phyloP scores from a whole-genome alignment of 1,140 invertebrate genomes.

The Amphibalanus amphitrite region DNA sequence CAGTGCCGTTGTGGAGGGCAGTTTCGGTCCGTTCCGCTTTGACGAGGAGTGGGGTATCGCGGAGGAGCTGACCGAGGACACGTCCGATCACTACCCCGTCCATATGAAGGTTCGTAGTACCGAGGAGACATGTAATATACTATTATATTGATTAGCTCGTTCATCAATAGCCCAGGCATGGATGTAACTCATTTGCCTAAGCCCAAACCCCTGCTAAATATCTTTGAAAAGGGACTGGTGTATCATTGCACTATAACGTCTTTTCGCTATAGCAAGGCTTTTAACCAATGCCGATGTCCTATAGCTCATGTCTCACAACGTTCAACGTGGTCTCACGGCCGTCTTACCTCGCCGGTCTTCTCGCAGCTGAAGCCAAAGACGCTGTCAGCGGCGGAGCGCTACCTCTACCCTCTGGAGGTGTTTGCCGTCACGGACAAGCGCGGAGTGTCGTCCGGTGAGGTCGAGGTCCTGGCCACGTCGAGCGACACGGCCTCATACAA shows the following conservation, averaged over 20 bases:
- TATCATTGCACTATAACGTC: no score
- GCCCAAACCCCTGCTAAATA: no score
- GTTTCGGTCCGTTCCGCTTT: slow-evolving; percentile 46
- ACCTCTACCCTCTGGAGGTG: slow-evolving; percentile 38
- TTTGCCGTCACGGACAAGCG: background rate
- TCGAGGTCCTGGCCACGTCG: background rate
- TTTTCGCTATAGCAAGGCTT: no score
- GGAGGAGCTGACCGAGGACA: slow-evolving; percentile 42
- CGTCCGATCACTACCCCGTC: slow-evolving; percentile 46
- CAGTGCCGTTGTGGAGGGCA: slow-evolving; percentile 58
- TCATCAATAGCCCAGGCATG: no score
- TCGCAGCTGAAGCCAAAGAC: background rate
- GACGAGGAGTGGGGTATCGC: slow-evolving; percentile 47
- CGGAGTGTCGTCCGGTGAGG: background rate
- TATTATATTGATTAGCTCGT: no score
- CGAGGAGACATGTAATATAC: no score
- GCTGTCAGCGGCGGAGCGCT: slow-evolving; percentile 62
- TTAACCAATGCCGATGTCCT: no score
- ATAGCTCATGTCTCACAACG: no score
- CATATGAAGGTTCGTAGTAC: slow-evolving; percentile 16
- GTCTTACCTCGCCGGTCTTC: background rate
- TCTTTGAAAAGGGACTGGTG: no score
- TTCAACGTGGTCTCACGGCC: no score
- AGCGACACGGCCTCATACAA: background rate
- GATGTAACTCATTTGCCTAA: no score